phyloP scores from a whole-genome alignment of 1,140 invertebrate genomes.

The Eufriesea mexicana region DNA sequence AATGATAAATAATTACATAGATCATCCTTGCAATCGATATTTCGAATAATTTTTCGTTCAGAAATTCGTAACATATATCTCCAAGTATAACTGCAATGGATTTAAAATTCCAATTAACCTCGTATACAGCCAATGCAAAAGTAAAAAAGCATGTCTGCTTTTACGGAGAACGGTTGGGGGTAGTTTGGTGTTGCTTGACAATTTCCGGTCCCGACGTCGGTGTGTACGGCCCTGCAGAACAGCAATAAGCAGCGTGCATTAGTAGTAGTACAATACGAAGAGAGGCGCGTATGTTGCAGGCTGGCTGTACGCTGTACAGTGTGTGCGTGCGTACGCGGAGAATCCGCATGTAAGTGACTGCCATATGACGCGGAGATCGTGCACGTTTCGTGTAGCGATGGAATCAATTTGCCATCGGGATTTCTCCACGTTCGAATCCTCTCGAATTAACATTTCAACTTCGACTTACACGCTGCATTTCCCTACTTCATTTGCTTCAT shows the following conservation, averaged over 20 bases:
- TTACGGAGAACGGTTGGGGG: background rate
- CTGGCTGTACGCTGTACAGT: background rate
- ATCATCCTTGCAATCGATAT: background rate
- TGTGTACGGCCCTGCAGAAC: constrained; percentile 19
- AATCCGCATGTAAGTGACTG: background rate
- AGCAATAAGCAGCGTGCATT: background rate
- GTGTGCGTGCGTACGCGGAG: background rate
- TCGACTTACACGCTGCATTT: no score
- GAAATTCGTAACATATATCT: background rate
- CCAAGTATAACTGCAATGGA: background rate
- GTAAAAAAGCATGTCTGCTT: background rate
- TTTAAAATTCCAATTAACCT: background rate
- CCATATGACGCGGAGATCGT: constrained; percentile 17
- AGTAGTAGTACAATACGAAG: constrained; percentile 14
- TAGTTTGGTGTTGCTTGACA: background rate
- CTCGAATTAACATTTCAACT: background rate
- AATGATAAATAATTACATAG: background rate
- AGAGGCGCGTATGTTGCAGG: background rate
- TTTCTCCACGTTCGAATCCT: background rate
- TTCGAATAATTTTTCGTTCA: background rate
- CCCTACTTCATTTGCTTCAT: background rate
- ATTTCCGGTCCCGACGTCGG: background rate
- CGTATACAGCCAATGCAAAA: background rate
- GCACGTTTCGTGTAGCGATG: constrained; percentile 1
- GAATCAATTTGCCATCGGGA: background rate